A percentile compares a stretch with the other conserved stretches of the same genome.
Evolutionary conservation across 2,797 vertebrate genomes (phyloP).

Genomic region (Pyrocephalus nanus): DNA sequence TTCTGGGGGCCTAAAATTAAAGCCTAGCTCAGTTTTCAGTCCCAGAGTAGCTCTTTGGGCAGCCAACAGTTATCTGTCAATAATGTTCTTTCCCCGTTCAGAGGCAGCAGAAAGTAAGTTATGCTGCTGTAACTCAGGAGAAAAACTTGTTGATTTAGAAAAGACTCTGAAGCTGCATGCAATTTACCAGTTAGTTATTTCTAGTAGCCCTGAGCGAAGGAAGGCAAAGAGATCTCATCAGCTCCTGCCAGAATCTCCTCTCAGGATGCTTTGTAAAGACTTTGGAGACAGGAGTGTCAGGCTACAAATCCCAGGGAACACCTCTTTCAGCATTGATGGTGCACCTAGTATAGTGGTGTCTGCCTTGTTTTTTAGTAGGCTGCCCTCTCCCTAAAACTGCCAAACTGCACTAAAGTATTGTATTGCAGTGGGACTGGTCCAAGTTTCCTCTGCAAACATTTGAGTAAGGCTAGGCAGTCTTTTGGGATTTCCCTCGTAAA

Average conservation of each 20-base stretch:
- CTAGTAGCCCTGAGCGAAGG: background rate
- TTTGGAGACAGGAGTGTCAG: background rate
- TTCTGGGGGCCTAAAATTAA: slow-evolving; percentile 32
- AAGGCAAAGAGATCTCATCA: background rate
- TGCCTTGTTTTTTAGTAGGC: background rate
- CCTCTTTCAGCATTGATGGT: background rate
- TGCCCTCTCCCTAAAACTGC: background rate
- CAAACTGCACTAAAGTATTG: background rate
- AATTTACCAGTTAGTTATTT: background rate
- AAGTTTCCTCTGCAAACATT: background rate
- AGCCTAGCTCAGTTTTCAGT: slow-evolving; percentile 37
- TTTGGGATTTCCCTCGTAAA: background rate
- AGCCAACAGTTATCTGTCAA: slow-evolving; percentile 11
- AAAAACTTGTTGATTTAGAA: background rate
- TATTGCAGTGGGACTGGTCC: background rate
- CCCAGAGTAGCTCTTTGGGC: background rate
- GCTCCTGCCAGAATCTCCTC: background rate
- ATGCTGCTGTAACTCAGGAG: background rate
- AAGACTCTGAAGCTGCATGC: background rate
- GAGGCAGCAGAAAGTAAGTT: background rate
- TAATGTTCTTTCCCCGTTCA: background rate
- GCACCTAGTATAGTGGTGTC: too few relatives aligned
- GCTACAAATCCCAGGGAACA: background rate
- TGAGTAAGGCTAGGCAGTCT: background rate
- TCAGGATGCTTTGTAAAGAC: background rate